Conservation (phyloP, 2,888 invertebrate species). For the Exocentrus adspersus region DNA sequence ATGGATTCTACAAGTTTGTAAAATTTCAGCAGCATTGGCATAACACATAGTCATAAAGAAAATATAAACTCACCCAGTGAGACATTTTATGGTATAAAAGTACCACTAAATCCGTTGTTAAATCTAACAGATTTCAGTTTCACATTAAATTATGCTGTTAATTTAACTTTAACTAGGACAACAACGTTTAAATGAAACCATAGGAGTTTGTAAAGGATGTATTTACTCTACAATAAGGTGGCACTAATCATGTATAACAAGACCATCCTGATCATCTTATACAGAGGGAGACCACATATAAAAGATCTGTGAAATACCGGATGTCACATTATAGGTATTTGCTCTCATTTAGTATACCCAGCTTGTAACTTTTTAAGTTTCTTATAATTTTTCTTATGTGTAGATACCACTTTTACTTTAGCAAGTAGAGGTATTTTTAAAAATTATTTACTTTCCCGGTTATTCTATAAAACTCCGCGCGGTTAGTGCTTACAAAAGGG, state of each 20-base stretch:
- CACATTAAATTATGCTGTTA: slow-evolving; percentile 2
- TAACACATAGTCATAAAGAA: neutral
- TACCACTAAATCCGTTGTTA: neutral
- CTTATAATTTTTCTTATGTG: no score
- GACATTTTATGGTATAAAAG: slow-evolving; percentile 14
- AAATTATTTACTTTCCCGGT: no score
- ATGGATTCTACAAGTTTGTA: no score
- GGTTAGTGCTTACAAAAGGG: no score
- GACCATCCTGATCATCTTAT: slow-evolving; percentile 9
- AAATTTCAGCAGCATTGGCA: no score
- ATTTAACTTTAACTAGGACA: slow-evolving; percentile 14
- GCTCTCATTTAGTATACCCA: no score
- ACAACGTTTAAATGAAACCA: slow-evolving; percentile 19
- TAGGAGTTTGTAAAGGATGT: slow-evolving; percentile 15
- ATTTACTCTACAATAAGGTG: slow-evolving; percentile 6
- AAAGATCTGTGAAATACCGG: neutral
- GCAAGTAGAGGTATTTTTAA: no score
- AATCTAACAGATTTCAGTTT: slow-evolving; percentile 8
- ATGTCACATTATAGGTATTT: no score
- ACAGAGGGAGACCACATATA: neutral
- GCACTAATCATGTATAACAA: slow-evolving; percentile 15
- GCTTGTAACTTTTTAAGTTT: no score
- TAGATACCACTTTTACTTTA: no score
- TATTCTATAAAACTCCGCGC: no score
- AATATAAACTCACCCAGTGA: slow-evolving; percentile 13